These are phyloP conservation scores for Syrmaticus mikado DNA, from an alignment of 2,113 vertebrate species.

Conservation along the genomic window DNA sequence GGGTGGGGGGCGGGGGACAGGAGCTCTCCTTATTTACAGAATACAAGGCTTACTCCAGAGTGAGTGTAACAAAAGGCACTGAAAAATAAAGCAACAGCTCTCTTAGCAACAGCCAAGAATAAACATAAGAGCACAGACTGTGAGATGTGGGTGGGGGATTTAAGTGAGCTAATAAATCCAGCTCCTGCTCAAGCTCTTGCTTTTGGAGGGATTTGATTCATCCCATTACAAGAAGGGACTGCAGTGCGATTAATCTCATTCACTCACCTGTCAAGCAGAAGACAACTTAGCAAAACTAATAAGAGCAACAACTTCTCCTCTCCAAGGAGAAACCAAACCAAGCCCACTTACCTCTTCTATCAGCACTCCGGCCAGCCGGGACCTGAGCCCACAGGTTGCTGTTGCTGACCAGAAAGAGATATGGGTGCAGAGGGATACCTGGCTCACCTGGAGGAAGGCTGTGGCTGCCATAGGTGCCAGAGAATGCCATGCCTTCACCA, in stretches of 20 bases:
- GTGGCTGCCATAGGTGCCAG: neutral
- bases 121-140: conserved; percentile 39
- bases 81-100: neutral
- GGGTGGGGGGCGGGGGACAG: neutral
- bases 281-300: neutral
- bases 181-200: conserved; percentile 12
- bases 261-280: neutral
- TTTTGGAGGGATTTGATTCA: conserved; percentile 45
- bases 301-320: too few species aligned
- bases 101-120: conserved; percentile 57
- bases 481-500: rapidly evolving
- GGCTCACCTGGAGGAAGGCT: neutral
- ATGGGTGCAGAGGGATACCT: rapidly evolving
- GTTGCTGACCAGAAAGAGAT: neutral
- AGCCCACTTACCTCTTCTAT: neutral
- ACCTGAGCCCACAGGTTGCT: neutral
- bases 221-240: neutral
- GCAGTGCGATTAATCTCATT: neutral
- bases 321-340: rapidly evolving
- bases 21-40: neutral
- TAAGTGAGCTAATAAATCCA: conserved; percentile 9
- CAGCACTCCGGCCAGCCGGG: neutral
- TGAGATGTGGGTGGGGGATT: conserved; percentile 14
- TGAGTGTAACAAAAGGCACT: neutral
- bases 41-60: neutral